phyloP scores from a whole-genome alignment of 2,797 vertebrate species.

The Acipenser oxyrinchus region DNA sequence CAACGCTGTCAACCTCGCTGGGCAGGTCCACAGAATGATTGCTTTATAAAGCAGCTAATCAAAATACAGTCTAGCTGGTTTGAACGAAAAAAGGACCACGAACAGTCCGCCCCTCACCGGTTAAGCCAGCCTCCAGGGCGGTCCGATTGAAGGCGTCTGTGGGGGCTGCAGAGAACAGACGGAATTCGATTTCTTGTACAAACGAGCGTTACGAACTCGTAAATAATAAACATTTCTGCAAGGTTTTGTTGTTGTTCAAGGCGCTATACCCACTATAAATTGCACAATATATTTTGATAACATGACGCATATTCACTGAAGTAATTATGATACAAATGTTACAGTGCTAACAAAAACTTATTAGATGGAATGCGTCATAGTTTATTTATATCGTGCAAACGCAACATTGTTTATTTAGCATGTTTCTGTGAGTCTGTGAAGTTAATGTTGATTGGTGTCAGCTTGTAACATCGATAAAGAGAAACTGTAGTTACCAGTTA shows the following conservation, averaged over 20 bases:
- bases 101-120: slow-evolving; percentile 15
- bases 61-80: slow-evolving; percentile 39
- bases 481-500: no score
- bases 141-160: slow-evolving; percentile 23
- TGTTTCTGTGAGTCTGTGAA: no score
- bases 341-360: no score
- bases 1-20: slow-evolving; percentile 35
- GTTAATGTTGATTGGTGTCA: no score
- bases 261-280: background rate
- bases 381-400: no score
- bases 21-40: slow-evolving; percentile 45
- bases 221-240: no score
- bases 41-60: slow-evolving; percentile 49
- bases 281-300: background rate
- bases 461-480: no score
- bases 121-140: slow-evolving; percentile 21
- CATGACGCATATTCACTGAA: no score
- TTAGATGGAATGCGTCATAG: no score
- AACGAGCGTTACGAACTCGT: background rate
- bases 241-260: no score
- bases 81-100: slow-evolving; percentile 24
- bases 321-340: no score
- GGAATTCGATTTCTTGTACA: slow-evolving; percentile 18
- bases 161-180: slow-evolving; percentile 18
- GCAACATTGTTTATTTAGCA: no score